These are phyloP conservation scores for Polydrusus pterygomalis DNA, from an alignment of 2,888 invertebrate species.

Conservation along the genomic window DNA sequence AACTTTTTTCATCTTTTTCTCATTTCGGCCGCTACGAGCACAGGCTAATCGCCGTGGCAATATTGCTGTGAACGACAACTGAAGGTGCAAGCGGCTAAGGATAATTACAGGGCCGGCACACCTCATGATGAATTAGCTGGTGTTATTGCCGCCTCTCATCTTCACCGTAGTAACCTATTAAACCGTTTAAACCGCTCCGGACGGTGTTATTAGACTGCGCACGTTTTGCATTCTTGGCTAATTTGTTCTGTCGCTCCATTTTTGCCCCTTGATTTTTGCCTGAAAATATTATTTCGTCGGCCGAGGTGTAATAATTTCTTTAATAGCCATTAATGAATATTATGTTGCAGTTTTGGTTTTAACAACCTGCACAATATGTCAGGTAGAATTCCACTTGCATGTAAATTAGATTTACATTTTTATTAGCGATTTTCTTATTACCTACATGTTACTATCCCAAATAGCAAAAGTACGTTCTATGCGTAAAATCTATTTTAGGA, in stretches of 20 bases:
- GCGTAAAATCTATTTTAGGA: no score
- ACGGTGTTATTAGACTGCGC: constrained; percentile 43
- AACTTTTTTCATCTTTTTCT: constrained; percentile 16
- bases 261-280: constrained; percentile 29
- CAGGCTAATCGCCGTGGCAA: constrained; percentile 26
- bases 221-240: constrained; percentile 43
- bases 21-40: constrained; percentile 29
- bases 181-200: constrained; percentile 46
- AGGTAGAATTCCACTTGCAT: constrained; percentile 8
- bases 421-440: background rate
- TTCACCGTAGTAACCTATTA: constrained; percentile 64
- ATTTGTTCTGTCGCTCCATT: constrained; percentile 45
- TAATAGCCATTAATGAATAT: constrained; percentile 14
- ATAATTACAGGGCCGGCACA: constrained; percentile 64
- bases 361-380: constrained; percentile 5
- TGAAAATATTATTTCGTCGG: constrained; percentile 37
- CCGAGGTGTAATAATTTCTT: constrained; percentile 26
- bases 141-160: constrained; percentile 68
- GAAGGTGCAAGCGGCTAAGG: constrained; percentile 28
- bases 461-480: no score
- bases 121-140: constrained; percentile 70
- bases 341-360: background rate
- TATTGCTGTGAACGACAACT: constrained; percentile 35
- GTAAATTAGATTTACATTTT: background rate
- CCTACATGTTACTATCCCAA: no score